These are phyloP conservation scores for Hypercompe scribonia DNA, from an alignment of 2,888 invertebrate genomes.

Conservation along the genomic window DNA sequence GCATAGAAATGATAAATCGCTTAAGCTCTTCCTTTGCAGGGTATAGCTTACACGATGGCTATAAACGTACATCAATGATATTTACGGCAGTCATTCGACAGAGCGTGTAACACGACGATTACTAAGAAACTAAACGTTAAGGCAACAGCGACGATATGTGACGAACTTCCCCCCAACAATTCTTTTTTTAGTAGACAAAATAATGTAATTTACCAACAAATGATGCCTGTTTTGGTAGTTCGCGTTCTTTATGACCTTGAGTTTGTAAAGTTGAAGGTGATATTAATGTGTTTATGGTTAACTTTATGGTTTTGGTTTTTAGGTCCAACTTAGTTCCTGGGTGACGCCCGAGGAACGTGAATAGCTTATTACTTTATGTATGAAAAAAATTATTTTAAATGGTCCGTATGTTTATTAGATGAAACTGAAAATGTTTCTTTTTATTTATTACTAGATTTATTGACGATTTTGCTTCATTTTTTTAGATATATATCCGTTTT, in stretches of 20 bases:
- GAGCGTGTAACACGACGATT: slow-evolving; percentile 74
- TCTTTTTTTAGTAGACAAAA: slow-evolving; percentile 59
- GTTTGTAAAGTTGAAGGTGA: slow-evolving; percentile 33
- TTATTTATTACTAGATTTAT: not conserved
- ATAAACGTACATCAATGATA: slow-evolving; percentile 82
- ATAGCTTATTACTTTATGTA: not conserved
- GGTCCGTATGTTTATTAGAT: too few species aligned
- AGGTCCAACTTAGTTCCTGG: slow-evolving; percentile 4
- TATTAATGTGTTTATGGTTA: slow-evolving; percentile 13
- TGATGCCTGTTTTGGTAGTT: slow-evolving; percentile 52
- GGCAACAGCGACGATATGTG: slow-evolving; percentile 66
- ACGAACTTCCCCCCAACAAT: slow-evolving; percentile 49
- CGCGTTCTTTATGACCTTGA: slow-evolving; percentile 45
- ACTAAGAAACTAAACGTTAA: slow-evolving; percentile 74
- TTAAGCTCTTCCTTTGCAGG: slow-evolving; percentile 30
- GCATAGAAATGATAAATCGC: slow-evolving; percentile 14
- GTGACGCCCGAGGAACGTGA: not conserved
- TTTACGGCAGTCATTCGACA: slow-evolving; percentile 80
- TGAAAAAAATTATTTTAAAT: not conserved
- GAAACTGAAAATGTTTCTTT: too few species aligned
- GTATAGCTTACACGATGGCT: slow-evolving; percentile 54
- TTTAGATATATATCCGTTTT: too few species aligned
- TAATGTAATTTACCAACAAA: slow-evolving; percentile 54
- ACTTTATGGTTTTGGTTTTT: too few species aligned
- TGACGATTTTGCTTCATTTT: too few species aligned